phyloP scores from a whole-genome alignment of 2,888 invertebrate species.

The Stictocephala bisonia region DNA sequence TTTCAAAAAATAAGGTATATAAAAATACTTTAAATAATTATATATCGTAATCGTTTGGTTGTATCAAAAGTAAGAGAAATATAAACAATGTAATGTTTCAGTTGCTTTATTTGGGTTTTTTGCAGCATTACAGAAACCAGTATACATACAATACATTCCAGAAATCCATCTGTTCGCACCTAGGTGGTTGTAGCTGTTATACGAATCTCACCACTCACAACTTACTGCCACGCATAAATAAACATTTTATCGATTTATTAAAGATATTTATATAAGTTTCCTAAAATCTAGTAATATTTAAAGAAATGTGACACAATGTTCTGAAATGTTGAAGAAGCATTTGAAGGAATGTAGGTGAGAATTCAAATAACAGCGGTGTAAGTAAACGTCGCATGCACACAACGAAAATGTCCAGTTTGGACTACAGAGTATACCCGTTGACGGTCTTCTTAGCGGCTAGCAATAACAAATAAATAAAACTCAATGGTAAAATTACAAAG shows the following conservation, averaged over 20 bases:
- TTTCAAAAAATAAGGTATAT: too few species aligned
- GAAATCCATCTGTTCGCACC: slow-evolving; percentile 9
- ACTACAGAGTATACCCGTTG: slow-evolving; percentile 39
- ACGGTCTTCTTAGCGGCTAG: slow-evolving; percentile 23
- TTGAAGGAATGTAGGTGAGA: slow-evolving; percentile 35
- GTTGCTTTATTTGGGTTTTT: slow-evolving; percentile 42
- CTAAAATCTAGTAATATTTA: slow-evolving; percentile 15
- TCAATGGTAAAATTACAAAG: slow-evolving; percentile 40
- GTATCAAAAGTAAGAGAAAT: too few species aligned
- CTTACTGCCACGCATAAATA: too few species aligned
- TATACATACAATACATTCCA: slow-evolving; percentile 40
- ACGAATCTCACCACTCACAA: slow-evolving; percentile 32
- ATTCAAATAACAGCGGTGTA: slow-evolving; percentile 36
- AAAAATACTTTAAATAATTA: too few species aligned
- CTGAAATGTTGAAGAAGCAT: slow-evolving; percentile 9
- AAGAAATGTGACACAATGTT: slow-evolving; percentile 33
- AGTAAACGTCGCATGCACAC: slow-evolving; percentile 33
- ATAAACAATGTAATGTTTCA: too few species aligned
- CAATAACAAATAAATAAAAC: slow-evolving; percentile 41
- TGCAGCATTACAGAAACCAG: slow-evolving; percentile 41
- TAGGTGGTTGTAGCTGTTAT: slow-evolving; percentile 16
- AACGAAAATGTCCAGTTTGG: slow-evolving; percentile 46
- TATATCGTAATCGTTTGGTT: too few species aligned
- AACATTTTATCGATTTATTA: too few species aligned
- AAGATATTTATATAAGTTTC: too few species aligned